Evolutionary conservation across 2,888 invertebrate species (phyloP), one percentile per base, ranked within the genome.

Genomic region (Leptopilina syphax): DNA sequence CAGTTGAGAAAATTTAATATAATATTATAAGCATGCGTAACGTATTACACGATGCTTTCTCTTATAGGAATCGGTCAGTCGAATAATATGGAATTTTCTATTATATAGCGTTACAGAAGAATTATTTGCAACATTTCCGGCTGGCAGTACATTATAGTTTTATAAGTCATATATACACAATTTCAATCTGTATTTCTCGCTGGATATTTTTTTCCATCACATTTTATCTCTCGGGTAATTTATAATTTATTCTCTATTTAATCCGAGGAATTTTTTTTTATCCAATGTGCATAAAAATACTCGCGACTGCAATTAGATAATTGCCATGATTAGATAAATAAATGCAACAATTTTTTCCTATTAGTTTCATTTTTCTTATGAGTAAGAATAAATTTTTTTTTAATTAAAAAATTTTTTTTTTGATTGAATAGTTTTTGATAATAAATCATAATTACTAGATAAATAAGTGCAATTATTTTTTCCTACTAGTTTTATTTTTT

Each of bases 41-140:
- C 34, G n/a, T 73, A 70, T 70, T 54, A 70, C 70, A 50, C 70
- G 70, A 70, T 50, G 70, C 70, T 70, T 70, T 73, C 57, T 73
- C 54, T 73, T 34, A 8, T 50, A 50, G 12, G 73, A 73, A 73
- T 73, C 73, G 57, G 73, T 73, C 73, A 73, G 73, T 73, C 73
- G 73, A 34, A 73, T 73, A 73, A 73, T 73, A 73, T 73, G 57
- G 73, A 73, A 73, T 73, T 73, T 73, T 73, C 73, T 57, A 57
- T 73, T 73, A 57, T 73, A 57, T 57, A 57, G 73, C 57, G 13
- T 73, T 73, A 73, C 73, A 54, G 73, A 73, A 73, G 54, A 73
- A 73, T 73, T 73, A 34, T 73, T 73, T 57, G 34, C 73, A 57
- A 73, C 73, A 73, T 73, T 73, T 73, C 73, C 73, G 73, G 73